Conservation (phyloP, 2,797 vertebrate genomes). For the Spinus olivaceus region DNA sequence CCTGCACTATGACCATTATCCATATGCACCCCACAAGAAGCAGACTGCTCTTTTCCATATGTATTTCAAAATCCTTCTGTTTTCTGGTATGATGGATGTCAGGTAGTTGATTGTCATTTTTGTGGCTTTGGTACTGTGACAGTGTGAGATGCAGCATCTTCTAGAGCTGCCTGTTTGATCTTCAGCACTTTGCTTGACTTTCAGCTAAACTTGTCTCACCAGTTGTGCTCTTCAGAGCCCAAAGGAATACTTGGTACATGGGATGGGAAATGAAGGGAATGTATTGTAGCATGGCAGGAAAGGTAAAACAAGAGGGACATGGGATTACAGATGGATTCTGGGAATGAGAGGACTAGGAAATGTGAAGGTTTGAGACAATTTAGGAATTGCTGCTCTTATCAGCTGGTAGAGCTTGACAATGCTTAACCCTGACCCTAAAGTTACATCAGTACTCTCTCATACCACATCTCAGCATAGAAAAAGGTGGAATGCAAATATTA, state of each 20-base stretch:
- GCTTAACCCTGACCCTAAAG: background rate
- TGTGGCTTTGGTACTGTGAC: background rate
- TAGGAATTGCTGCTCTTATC: background rate
- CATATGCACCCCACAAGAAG: background rate
- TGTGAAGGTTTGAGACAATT: background rate
- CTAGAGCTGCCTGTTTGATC: background rate
- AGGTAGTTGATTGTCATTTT: background rate
- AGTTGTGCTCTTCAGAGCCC: background rate
- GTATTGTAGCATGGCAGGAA: background rate
- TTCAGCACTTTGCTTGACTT: background rate
- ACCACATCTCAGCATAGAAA: background rate
- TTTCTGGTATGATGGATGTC: accelerated
- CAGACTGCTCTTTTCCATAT: background rate
- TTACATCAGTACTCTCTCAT: background rate
- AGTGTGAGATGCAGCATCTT: background rate
- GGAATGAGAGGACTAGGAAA: background rate
- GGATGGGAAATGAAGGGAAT: background rate
- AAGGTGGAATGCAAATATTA: background rate
- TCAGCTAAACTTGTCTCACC: background rate
- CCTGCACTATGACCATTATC: background rate
- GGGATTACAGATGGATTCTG: background rate
- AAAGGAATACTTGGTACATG: background rate
- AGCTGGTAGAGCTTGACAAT: background rate
- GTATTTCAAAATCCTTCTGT: background rate
- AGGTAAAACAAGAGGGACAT: background rate